phyloP scores from a whole-genome alignment of 2,797 vertebrate genomes.

The Ciconia nigra region DNA sequence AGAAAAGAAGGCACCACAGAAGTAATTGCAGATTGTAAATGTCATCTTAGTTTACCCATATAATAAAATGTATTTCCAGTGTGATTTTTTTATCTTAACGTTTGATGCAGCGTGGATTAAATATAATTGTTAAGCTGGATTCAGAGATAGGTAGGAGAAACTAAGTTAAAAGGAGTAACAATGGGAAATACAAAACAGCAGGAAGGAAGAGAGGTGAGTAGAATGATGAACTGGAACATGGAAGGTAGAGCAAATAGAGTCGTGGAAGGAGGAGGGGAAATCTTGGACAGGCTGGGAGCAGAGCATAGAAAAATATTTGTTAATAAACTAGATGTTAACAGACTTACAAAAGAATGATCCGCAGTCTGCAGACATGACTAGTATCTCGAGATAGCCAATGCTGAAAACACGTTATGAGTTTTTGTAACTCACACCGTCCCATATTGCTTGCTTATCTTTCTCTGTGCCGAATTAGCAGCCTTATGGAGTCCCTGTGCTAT shows the following conservation, averaged over 20 bases:
- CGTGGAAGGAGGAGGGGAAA: neutral
- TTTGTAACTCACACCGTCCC: neutral
- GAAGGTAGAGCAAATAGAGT: neutral
- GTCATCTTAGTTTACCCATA: neutral
- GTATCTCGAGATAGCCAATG: neutral
- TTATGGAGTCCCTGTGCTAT: neutral
- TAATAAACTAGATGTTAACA: neutral
- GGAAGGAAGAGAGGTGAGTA: neutral
- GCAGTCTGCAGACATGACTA: neutral
- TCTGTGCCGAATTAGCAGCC: neutral
- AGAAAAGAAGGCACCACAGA: neutral
- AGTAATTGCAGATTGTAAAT: neutral
- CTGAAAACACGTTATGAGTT: neutral
- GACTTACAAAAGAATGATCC: neutral
- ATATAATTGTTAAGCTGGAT: neutral
- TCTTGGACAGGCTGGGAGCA: neutral
- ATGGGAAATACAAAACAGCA: neutral
- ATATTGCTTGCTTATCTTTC: neutral
- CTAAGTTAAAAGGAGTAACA: neutral
- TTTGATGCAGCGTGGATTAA: neutral
- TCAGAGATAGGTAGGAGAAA: neutral
- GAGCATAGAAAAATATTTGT: neutral
- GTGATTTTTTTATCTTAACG: neutral
- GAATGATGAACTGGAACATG: neutral
- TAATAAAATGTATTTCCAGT: neutral